Conservation (phyloP, 2,888 invertebrate species). For the Argyresthia albistria region DNA sequence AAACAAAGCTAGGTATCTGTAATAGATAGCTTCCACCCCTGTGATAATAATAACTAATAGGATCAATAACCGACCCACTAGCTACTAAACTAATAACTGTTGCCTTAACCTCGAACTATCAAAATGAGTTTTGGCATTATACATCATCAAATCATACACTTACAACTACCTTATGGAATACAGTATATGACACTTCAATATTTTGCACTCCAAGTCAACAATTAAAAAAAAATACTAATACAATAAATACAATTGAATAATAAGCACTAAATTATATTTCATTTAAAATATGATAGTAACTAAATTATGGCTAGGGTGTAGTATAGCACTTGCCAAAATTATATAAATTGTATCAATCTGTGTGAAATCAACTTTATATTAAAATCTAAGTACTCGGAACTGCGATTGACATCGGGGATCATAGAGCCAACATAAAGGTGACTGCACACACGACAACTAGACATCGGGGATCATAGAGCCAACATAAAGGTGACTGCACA, state of each 20-base stretch:
- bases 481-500: neutral
- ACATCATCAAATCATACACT: slow-evolving; percentile 14
- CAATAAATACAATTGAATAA: neutral
- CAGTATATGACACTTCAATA: slow-evolving; percentile 20
- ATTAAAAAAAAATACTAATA: slow-evolving; percentile 17
- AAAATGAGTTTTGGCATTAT: slow-evolving; percentile 24
- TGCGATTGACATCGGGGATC: neutral
- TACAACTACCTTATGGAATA: slow-evolving; percentile 24
- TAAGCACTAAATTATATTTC: neutral
- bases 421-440: neutral
- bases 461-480: neutral
- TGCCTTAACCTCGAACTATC: neutral
- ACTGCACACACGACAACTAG: neutral
- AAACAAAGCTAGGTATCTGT: too few relatives aligned
- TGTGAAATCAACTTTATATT: neutral
- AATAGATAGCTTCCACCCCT: too few relatives aligned
- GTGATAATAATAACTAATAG: too few relatives aligned
- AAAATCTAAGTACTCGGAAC: neutral
- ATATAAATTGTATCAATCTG: neutral
- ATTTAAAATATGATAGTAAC: slow-evolving; percentile 17
- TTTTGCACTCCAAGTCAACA: slow-evolving; percentile 34
- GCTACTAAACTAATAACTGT: too few relatives aligned
- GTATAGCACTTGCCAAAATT: slow-evolving; percentile 23
- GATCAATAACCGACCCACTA: too few relatives aligned
- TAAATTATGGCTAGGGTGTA: slow-evolving; percentile 14